Percentiles rank a stretch among this genome's conserved stretches.
phyloP scores from a whole-genome alignment of 2,113 vertebrate genomes.

The Macroglossus sobrinus region DNA sequence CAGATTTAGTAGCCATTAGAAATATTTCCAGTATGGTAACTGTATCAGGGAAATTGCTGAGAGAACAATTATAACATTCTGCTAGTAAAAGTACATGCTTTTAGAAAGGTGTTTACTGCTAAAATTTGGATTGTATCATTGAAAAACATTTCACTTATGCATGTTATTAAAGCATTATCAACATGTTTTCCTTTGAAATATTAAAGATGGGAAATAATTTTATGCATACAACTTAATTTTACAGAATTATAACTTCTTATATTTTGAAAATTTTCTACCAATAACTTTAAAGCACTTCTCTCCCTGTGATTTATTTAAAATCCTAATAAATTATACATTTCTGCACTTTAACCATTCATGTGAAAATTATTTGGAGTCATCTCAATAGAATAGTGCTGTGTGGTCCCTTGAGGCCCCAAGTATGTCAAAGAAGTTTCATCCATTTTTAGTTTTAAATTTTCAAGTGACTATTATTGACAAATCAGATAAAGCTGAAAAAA shows the following conservation, averaged over 20 bases:
- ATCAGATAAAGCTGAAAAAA: not conserved
- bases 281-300: slow-evolving; percentile 76
- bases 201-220: not conserved
- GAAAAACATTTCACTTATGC: not conserved
- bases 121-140: slow-evolving; percentile 1
- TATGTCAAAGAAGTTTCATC: slow-evolving; percentile 73
- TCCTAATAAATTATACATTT: slow-evolving; percentile 87
- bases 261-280: slow-evolving; percentile 47
- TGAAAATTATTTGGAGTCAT: slow-evolving; percentile 87
- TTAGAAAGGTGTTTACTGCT: not conserved
- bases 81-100: not conserved
- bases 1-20: not conserved
- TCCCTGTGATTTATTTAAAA: slow-evolving; percentile 88
- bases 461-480: slow-evolving; percentile 36
- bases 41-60: not conserved
- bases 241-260: slow-evolving; percentile 58
- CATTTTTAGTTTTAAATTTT: slow-evolving; percentile 55
- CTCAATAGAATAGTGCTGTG: slow-evolving; percentile 74
- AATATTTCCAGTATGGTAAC: not conserved
- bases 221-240: not conserved
- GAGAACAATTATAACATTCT: not conserved
- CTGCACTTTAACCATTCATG: slow-evolving; percentile 88
- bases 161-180: not conserved
- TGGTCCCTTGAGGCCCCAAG: slow-evolving; percentile 70
- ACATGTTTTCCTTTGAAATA: not conserved